Evolutionary conservation across 2,113 vertebrate genomes (phyloP).

Genomic region (Pollimyrus isidori): DNA sequence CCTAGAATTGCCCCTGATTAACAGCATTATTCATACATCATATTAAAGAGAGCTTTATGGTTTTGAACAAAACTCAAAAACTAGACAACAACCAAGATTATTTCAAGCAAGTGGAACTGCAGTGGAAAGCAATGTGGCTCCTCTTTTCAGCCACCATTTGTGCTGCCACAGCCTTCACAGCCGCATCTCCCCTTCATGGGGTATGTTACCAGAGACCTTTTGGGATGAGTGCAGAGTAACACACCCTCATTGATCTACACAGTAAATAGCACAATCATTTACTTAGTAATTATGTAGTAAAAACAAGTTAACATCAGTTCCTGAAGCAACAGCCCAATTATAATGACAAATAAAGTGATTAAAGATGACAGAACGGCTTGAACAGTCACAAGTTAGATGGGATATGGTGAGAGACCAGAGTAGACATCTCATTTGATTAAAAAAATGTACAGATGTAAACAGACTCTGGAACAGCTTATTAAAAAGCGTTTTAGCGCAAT

Average conservation of each 20-base stretch:
- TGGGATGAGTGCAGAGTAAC: not conserved
- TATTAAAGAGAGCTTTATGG: not conserved
- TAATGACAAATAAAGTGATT: slow-evolving; percentile 34
- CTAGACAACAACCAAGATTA: not conserved
- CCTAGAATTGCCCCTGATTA: not conserved
- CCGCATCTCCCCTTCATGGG: not conserved
- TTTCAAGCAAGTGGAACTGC: not conserved
- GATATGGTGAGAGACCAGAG: slow-evolving; percentile 32
- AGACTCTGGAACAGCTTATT: not conserved
- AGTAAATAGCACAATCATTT: not conserved
- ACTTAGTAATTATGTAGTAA: not conserved
- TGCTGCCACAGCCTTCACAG: not conserved
- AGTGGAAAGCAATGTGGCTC: not conserved
- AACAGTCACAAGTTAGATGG: slow-evolving; percentile 36
- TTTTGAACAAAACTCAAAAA: not conserved
- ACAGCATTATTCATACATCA: not conserved
- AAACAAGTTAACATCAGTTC: not conserved
- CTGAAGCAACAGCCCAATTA: not conserved
- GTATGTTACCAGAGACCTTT: not conserved
- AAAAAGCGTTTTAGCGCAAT: not conserved
- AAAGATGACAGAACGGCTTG: slow-evolving; percentile 19
- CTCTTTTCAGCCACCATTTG: not conserved
- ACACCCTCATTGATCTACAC: not conserved
- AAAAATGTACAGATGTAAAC: slow-evolving; percentile 27
- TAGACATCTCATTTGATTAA: slow-evolving; percentile 38